Evolutionary conservation across 2,113 vertebrate genomes (phyloP).

Genomic region (Dipodomys stephensi): DNA sequence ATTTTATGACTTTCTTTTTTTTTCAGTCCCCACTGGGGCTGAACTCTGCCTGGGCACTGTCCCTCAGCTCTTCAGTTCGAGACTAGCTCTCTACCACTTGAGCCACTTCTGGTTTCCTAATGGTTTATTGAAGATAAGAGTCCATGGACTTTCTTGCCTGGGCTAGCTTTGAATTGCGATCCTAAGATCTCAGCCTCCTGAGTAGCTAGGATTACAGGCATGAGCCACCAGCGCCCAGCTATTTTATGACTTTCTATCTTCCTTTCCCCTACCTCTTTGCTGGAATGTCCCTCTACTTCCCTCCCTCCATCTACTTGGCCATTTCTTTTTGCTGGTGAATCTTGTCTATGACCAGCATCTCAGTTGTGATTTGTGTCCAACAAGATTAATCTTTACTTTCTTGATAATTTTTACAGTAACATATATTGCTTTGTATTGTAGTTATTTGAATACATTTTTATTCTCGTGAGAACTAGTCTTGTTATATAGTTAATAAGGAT

Average conservation of each 20-base stretch:
- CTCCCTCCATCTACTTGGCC: background rate
- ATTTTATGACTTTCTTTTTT: background rate
- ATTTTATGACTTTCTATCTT: background rate
- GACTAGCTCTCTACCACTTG: too few species aligned
- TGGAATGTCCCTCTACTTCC: background rate
- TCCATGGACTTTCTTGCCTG: too few species aligned
- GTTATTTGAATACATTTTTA: constrained; percentile 25
- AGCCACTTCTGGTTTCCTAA: too few species aligned
- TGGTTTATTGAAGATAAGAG: too few species aligned
- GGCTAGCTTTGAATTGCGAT: too few species aligned
- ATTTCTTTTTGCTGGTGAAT: background rate
- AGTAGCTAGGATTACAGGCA: too few species aligned
- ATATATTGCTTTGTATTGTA: background rate
- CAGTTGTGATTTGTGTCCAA: background rate
- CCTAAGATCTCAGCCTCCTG: too few species aligned
- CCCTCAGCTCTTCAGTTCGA: too few species aligned
- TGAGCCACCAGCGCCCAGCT: too few species aligned
- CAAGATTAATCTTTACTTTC: background rate
- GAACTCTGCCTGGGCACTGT: too few species aligned
- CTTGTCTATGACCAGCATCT: background rate
- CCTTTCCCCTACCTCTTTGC: background rate
- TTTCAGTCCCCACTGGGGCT: too few species aligned
- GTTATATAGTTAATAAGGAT: constrained; percentile 43
- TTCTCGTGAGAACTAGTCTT: constrained; percentile 24
- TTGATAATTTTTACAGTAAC: background rate